phyloP scores from a whole-genome alignment of 1,140 invertebrate species.

The Drosophila paulistorum region DNA sequence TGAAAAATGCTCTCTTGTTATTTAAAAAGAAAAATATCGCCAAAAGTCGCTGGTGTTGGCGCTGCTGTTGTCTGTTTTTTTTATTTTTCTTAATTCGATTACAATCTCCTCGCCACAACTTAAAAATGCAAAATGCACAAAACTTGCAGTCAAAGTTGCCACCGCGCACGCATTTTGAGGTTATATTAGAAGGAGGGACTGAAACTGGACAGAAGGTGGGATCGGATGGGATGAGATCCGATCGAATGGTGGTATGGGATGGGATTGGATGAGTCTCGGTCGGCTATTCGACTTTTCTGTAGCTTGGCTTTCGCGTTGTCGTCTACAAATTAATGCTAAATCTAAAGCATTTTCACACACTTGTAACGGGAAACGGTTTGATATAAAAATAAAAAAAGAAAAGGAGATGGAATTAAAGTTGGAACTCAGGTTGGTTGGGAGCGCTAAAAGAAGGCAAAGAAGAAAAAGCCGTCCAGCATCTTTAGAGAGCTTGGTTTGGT shows the following conservation, averaged over 20 bases:
- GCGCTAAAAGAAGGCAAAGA: slow-evolving; percentile 5
- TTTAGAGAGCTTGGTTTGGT: slow-evolving; percentile 51
- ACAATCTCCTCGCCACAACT: slow-evolving; percentile 48
- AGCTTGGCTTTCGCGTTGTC: slow-evolving; percentile 19
- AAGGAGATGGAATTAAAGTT: slow-evolving; percentile 25
- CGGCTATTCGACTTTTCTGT: slow-evolving; percentile 10
- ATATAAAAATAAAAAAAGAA: slow-evolving; percentile 20
- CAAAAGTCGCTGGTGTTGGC: slow-evolving; percentile 17
- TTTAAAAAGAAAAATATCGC: slow-evolving; percentile 30
- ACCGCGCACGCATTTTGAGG: slow-evolving; percentile 25
- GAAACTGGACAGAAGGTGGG: not conserved
- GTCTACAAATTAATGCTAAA: slow-evolving; percentile 78
- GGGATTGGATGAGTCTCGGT: slow-evolving; percentile 18
- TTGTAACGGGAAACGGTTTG: slow-evolving; percentile 70
- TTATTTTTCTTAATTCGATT: slow-evolving; percentile 49
- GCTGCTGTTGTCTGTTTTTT: slow-evolving; percentile 23
- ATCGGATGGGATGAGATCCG: not conserved
- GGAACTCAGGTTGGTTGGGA: not conserved
- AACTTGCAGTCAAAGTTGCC: slow-evolving; percentile 12
- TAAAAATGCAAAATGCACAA: slow-evolving; percentile 22
- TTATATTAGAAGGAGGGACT: not conserved
- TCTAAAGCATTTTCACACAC: slow-evolving; percentile 80
- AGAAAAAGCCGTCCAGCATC: slow-evolving; percentile 38
- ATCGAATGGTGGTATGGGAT: not conserved
- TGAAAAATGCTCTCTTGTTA: slow-evolving; percentile 36